These are phyloP conservation scores for Tragelaphus imberbis DNA, from an alignment of 2,113 vertebrate species.

Conservation along the genomic window DNA sequence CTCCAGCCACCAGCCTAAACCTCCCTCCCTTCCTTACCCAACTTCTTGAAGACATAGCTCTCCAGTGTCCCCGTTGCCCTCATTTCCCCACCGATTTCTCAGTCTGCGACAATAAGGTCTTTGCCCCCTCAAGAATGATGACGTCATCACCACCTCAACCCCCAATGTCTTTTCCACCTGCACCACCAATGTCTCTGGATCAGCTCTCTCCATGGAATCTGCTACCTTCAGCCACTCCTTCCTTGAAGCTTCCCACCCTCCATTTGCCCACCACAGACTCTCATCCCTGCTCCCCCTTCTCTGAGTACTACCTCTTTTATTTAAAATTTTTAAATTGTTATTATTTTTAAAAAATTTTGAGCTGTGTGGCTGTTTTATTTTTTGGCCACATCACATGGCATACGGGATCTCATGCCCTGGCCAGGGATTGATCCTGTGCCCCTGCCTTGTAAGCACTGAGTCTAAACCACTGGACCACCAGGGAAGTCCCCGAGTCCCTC, in stretches of 20 bases:
- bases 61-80: too few relatives aligned
- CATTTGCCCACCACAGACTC: fast-evolving
- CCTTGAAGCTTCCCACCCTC: not conserved
- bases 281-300: too few relatives aligned
- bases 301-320: not conserved
- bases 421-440: not conserved
- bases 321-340: not conserved
- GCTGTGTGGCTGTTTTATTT: not conserved
- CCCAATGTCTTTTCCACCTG: not conserved
- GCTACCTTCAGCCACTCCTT: not conserved
- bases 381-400: not conserved
- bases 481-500: not conserved
- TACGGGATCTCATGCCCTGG: fast-evolving
- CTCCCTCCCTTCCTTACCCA: not conserved
- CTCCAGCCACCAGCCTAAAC: not conserved
- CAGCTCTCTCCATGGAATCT: not conserved
- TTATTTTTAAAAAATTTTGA: fast-evolving
- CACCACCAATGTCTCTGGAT: not conserved
- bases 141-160: fast-evolving
- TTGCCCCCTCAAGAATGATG: not conserved
- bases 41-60: not conserved
- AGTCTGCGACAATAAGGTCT: not conserved
- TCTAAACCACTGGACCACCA: not conserved
- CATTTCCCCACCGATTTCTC: not conserved
- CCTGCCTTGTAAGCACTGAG: not conserved